These are phyloP conservation scores for Electrophaes corylata DNA, from an alignment of 2,888 invertebrate genomes.

Conservation along the genomic window DNA sequence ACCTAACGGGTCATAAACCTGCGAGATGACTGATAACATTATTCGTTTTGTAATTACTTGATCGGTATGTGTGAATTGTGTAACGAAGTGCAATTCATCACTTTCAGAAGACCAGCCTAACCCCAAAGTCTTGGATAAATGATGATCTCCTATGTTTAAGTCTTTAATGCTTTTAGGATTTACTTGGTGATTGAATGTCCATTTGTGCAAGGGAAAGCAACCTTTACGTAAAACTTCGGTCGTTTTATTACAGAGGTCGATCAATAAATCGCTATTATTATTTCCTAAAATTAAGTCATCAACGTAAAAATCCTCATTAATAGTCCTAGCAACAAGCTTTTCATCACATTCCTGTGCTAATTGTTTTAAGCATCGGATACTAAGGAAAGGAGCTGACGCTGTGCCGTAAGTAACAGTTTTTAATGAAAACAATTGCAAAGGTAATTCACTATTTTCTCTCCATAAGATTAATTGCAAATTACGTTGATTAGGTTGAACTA, in stretches of 20 bases:
- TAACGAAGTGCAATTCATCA: not conserved
- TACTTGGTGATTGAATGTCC: slow-evolving; percentile 2
- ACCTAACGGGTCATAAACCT: slow-evolving; percentile 3
- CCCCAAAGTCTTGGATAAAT: not conserved
- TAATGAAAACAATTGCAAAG: not conserved
- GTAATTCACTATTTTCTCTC: not conserved
- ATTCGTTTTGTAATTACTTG: not conserved
- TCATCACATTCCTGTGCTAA: not conserved
- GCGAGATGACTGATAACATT: not conserved
- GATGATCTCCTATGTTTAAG: not conserved
- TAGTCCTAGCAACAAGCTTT: not conserved
- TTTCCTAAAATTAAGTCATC: not conserved
- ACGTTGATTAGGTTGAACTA: not conserved
- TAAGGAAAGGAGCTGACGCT: not conserved
- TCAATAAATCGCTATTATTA: not conserved
- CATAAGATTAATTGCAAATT: not conserved
- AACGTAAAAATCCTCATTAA: not conserved
- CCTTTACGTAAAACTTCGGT: not conserved
- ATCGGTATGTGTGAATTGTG: not conserved
- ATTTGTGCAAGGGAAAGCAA: slow-evolving; percentile 3
- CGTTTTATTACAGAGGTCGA: not conserved
- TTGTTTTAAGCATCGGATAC: not conserved
- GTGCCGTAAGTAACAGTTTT: not conserved
- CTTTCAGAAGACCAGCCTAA: not conserved
- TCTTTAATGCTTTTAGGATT: not conserved